Base-by-base conservation (phyloP, 2,888 invertebrate genomes). In the Tillus elongatus region DNA sequence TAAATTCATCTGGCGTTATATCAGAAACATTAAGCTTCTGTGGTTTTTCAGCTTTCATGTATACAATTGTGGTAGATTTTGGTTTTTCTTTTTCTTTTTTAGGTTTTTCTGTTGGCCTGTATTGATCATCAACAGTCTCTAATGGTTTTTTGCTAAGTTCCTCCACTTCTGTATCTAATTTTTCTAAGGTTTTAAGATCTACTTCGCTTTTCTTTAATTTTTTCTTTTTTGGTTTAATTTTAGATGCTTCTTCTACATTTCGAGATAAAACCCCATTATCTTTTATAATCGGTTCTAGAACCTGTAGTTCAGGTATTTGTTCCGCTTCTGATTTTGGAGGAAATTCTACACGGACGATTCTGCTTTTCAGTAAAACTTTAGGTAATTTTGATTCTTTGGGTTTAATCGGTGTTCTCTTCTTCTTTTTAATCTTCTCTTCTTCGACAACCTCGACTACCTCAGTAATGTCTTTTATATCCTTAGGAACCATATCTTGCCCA, bases 181-280 rank as follows among this genome's bases (percentile, higher is more conserved):
- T 65, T 46, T 70, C 71, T 13, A 72, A 48, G 35, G 66, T 61
- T 3, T 52, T 49, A n/a, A 58, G 36, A 28, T 61, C 64, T 34
- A 8, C 24, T 24, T 65, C 62, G 37, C 44, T 3, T 47, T 45
- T 52, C 58, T 60, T 28, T 51, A 52, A 33, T 31, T 43, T 44
- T 19, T 8, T 19, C 24, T 46, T 45, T 16, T 44, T 49, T 36
- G 56, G 57, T 33, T 53, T 57, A 12, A 61, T 40, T 45, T 58
- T 59, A 11, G 51, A 51, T 1, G 71, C 69, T 50, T 72, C 71
- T 46, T 67, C 64, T 15, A 68, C 46, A 42, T 42, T 45, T 43
- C 50, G 72, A 0, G 84, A 83, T 26, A 85, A 58, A 45, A 80
- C 74, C 14, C 82, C 83, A 52, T 71, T 73, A 52, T 75, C 73